Percentiles rank a stretch among this genome's conserved stretches.
Evolutionary conservation across 2,113 vertebrate species (phyloP).

Genomic region (Oncorhynchus gorbuscha): DNA sequence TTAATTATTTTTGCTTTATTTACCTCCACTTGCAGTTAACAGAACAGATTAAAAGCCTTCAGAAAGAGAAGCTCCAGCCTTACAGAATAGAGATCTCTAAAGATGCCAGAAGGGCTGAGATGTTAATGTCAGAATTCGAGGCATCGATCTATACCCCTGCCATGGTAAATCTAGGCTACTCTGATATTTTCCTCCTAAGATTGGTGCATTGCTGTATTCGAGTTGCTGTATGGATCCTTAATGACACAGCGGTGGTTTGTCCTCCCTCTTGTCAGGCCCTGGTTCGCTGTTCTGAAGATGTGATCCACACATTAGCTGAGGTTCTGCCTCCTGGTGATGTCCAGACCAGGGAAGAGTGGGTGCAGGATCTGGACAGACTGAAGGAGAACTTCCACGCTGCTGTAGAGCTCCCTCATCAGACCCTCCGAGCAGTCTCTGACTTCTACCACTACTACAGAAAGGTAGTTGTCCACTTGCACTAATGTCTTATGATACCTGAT

Average conservation of each 20-base stretch:
- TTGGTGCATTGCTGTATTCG: not conserved
- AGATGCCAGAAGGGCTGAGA: constrained; percentile 44
- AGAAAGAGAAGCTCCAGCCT: constrained; percentile 59
- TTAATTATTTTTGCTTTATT: not conserved
- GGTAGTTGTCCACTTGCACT: constrained; percentile 32
- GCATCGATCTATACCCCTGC: constrained; percentile 58
- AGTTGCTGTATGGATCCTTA: not conserved
- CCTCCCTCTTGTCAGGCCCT: constrained; percentile 50
- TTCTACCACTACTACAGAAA: constrained; percentile 64
- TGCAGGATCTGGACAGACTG: constrained; percentile 50
- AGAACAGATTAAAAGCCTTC: constrained; percentile 52
- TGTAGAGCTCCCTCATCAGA: constrained; percentile 50
- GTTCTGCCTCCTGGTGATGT: constrained; percentile 11
- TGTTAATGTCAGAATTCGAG: constrained; percentile 57
- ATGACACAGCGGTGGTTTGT: not conserved
- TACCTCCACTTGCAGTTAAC: constrained; percentile 56
- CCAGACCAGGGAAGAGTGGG: constrained; percentile 47
- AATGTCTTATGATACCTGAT: not conserved
- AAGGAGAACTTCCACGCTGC: constrained; percentile 57
- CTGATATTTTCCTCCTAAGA: not conserved
- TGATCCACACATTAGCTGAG: constrained; percentile 53
- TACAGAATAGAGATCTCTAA: constrained; percentile 57
- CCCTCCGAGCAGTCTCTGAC: constrained; percentile 55
- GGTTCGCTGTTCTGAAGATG: constrained; percentile 58
- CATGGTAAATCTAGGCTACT: constrained; percentile 53